Evolutionary conservation across 1,140 invertebrate genomes (phyloP).

Genomic region (Drosophila cardini): DNA sequence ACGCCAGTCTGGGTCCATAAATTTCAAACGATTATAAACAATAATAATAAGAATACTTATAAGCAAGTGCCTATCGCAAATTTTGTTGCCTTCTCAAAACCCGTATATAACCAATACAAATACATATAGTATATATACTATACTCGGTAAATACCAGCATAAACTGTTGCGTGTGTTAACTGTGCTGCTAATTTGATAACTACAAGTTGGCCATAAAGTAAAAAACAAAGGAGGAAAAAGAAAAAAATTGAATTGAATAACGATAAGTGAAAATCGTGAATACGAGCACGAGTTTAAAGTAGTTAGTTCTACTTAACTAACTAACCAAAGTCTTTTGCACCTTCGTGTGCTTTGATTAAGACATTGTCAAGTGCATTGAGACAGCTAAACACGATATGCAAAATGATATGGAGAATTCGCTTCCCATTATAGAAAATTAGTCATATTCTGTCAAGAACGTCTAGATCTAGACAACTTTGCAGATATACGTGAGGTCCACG

Average conservation of each 20-base stretch:
- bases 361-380: conserved; percentile 53
- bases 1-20: conserved; percentile 45
- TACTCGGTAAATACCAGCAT: conserved; percentile 1
- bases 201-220: background rate
- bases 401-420: background rate
- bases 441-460: background rate
- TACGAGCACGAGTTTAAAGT: conserved; percentile 2
- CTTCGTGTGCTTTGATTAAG: conserved; percentile 42
- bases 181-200: conserved; percentile 29
- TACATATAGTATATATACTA: conserved; percentile 11
- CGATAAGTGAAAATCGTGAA: conserved; percentile 7
- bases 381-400: conserved; percentile 34
- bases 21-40: conserved; percentile 63
- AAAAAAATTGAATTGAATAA: background rate
- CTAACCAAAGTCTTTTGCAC: conserved; percentile 26
- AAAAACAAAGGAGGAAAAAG: no score
- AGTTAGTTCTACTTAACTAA: conserved; percentile 8
- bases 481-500: background rate
- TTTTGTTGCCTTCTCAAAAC: conserved; percentile 13
- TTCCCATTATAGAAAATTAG: background rate
- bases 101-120: conserved; percentile 3
- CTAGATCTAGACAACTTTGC: background rate
- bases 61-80: conserved; percentile 60
- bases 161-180: conserved; percentile 7
- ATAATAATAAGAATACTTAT: conserved; percentile 45